A percentile compares a stretch with the other conserved stretches of the same genome.
Conservation (phyloP, 30 jellyfish, hydroid and myxozoan genomes). For the Hydra vulgaris region DNA sequence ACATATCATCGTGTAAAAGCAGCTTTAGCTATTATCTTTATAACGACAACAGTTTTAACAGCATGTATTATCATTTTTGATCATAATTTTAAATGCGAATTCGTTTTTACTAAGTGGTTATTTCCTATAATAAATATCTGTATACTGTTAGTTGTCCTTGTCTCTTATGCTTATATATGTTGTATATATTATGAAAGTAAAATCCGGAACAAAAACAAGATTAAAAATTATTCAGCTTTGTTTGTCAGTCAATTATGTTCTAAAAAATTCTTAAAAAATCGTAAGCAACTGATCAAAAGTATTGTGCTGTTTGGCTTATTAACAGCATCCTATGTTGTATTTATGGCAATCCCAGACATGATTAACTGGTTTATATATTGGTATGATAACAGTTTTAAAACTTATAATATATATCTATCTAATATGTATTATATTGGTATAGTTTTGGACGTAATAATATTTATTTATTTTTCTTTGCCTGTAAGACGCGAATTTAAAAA, state of each 20-base stretch:
- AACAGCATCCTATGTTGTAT: neutral
- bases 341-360: neutral
- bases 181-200: neutral
- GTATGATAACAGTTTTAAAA: no score
- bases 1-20: neutral
- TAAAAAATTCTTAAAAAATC: neutral
- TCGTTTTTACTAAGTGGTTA: neutral
- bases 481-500: no score
- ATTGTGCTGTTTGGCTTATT: neutral
- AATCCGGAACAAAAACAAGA: neutral
- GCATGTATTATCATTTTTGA: neutral
- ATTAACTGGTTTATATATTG: no score
- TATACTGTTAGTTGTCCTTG: neutral
- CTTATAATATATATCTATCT: no score
- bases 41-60: neutral
- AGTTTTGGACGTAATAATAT: no score
- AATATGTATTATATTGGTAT: no score
- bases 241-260: neutral
- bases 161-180: neutral
- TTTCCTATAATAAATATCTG: neutral
- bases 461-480: no score
- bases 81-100: neutral
- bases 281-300: neutral
- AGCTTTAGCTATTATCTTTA: neutral
- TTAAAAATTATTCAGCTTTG: neutral